phyloP scores from a whole-genome alignment of 2,113 vertebrate species.

The Merops nubicus region DNA sequence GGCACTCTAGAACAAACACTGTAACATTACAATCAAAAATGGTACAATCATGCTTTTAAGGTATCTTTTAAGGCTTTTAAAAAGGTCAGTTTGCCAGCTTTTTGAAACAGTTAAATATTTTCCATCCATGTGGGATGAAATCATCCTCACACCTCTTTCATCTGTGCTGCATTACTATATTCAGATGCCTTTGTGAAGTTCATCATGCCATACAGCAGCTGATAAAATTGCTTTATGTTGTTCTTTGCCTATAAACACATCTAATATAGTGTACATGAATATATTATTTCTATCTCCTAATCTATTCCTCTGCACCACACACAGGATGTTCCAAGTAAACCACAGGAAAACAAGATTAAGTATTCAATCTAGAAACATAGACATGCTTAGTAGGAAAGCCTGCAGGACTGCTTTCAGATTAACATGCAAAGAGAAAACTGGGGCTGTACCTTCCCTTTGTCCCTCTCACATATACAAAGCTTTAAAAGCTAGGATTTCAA shows the following conservation, averaged over 20 bases:
- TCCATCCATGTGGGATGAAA: not conserved
- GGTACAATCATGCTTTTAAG: not conserved
- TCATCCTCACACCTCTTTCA: not conserved
- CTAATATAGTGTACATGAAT: not conserved
- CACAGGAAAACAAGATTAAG: conserved; percentile 55
- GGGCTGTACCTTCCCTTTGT: not conserved
- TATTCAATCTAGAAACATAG: not conserved
- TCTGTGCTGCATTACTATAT: not conserved
- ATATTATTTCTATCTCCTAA: conserved; percentile 24
- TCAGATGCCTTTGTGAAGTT: not conserved
- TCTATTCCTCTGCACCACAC: conserved; percentile 14
- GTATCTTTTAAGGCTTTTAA: not conserved
- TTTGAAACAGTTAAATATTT: not conserved
- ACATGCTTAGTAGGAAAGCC: not conserved
- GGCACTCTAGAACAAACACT: not conserved
- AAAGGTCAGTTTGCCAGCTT: not conserved
- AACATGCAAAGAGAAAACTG: not conserved
- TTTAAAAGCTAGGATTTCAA: not conserved
- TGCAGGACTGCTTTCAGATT: not conserved
- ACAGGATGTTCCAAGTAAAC: conserved; percentile 49
- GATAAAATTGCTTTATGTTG: not conserved
- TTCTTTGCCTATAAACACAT: not conserved
- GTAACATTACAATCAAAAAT: not conserved
- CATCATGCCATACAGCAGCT: not conserved
- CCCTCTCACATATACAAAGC: not conserved